phyloP scores from a whole-genome alignment of 2,888 invertebrate species.

The Thereva nobilitata region DNA sequence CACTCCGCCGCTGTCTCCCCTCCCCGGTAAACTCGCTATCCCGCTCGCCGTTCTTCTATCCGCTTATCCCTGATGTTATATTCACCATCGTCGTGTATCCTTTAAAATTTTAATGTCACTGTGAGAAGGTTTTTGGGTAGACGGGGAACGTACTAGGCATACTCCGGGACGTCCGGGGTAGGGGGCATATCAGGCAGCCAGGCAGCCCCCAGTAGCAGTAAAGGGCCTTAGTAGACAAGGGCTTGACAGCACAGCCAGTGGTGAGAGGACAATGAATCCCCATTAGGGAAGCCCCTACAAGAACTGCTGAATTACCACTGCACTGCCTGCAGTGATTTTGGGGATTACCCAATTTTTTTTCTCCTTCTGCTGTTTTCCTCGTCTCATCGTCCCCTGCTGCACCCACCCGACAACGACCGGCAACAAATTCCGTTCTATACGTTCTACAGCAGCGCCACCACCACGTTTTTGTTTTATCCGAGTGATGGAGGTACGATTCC shows the following conservation, averaged over 20 bases:
- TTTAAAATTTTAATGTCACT: conserved; percentile 23
- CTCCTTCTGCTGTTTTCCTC: conserved; percentile 4
- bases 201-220: neutral
- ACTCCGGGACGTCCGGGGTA: too few relatives aligned
- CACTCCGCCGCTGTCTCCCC: neutral
- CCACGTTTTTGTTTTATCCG: too few relatives aligned
- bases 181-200: too few relatives aligned
- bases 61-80: too few relatives aligned
- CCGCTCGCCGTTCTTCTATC: too few relatives aligned
- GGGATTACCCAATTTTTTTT: conserved; percentile 28
- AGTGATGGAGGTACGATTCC: too few relatives aligned
- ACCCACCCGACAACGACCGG: too few relatives aligned
- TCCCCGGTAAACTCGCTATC: too few relatives aligned
- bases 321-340: conserved; percentile 33
- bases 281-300: conserved; percentile 27
- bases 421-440: too few relatives aligned
- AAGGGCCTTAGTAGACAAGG: conserved; percentile 7
- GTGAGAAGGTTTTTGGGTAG: neutral
- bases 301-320: conserved; percentile 29
- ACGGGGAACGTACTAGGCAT: neutral
- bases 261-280: conserved; percentile 15
- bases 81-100: too few relatives aligned
- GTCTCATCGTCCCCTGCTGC: too few relatives aligned
- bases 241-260: neutral
- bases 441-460: too few relatives aligned